A percentile compares a stretch with the other conserved stretches of the same genome.
Evolutionary conservation across 2,797 vertebrate genomes (phyloP).

Genomic region (Schizothorax lantsangensis): DNA sequence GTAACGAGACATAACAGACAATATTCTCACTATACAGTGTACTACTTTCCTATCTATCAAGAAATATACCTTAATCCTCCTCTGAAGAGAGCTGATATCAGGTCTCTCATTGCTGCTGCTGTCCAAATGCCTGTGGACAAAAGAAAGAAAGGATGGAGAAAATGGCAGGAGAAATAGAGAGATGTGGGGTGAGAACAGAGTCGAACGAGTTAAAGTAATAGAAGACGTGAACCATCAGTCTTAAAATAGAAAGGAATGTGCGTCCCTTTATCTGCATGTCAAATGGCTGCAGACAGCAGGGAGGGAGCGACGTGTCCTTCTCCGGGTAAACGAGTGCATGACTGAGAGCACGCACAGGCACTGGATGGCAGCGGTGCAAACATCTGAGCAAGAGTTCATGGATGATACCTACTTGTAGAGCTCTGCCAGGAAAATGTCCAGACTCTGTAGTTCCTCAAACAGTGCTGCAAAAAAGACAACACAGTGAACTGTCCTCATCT

Average conservation of each 20-base stretch:
- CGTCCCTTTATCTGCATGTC: slow-evolving; percentile 29
- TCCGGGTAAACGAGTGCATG: neutral
- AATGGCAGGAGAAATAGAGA: neutral
- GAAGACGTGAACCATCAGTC: neutral
- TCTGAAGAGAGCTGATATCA: slow-evolving; percentile 91
- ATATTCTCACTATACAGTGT: neutral
- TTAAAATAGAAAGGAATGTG: slow-evolving; percentile 49
- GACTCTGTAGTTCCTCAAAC: slow-evolving; percentile 95
- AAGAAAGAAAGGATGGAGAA: slow-evolving; percentile 41
- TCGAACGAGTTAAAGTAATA: slow-evolving; percentile 21
- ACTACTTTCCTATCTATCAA: neutral
- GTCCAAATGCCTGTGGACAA: slow-evolving; percentile 83
- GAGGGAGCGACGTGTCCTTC: neutral
- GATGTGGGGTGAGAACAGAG: neutral
- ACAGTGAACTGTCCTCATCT: neutral
- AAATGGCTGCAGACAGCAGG: slow-evolving; percentile 18
- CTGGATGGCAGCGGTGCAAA: neutral
- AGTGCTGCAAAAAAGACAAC: slow-evolving; percentile 79
- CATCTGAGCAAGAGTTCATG: slow-evolving; percentile 2
- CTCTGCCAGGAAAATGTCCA: slow-evolving; percentile 95
- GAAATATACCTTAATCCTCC: slow-evolving; percentile 85
- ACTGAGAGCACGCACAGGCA: neutral
- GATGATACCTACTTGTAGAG: slow-evolving; percentile 91
- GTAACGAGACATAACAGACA: neutral
- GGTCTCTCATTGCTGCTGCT: slow-evolving; percentile 92